These are phyloP conservation scores for Cantharis nigra DNA, from an alignment of 2,888 invertebrate genomes.

Conservation along the genomic window DNA sequence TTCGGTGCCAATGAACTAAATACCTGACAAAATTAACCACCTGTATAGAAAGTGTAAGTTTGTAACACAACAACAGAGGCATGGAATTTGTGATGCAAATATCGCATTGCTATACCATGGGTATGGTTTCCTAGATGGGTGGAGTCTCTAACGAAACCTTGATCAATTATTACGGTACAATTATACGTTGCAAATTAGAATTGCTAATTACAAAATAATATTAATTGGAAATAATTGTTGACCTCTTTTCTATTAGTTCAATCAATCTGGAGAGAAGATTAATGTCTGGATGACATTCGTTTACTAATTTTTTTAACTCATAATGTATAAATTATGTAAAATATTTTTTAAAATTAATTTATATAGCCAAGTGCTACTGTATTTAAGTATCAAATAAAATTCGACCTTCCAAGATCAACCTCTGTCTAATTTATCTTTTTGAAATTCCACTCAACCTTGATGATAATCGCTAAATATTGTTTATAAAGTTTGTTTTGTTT, in stretches of 20 bases:
- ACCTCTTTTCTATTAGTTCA: not conserved
- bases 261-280: not conserved
- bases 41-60: constrained; percentile 24
- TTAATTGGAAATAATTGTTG: not conserved
- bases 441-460: not conserved
- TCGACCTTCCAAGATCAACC: not conserved
- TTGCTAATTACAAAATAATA: constrained; percentile 2
- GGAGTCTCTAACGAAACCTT: constrained; percentile 50
- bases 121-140: constrained; percentile 35
- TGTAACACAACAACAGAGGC: constrained; percentile 17
- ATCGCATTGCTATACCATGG: constrained; percentile 5
- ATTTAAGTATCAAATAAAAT: not conserved
- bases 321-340: not conserved
- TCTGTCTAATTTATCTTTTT: not conserved
- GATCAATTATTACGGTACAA: constrained; percentile 15
- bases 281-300: not conserved
- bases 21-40: constrained; percentile 11
- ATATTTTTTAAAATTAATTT: not conserved
- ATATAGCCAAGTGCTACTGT: not conserved
- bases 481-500: not conserved
- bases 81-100: constrained; percentile 21
- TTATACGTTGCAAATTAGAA: constrained; percentile 7
- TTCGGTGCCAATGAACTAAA: constrained; percentile 5
- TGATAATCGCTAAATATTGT: not conserved
- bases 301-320: not conserved